phyloP scores from a whole-genome alignment of 1,140 invertebrate species.

The Heliconius congener region DNA sequence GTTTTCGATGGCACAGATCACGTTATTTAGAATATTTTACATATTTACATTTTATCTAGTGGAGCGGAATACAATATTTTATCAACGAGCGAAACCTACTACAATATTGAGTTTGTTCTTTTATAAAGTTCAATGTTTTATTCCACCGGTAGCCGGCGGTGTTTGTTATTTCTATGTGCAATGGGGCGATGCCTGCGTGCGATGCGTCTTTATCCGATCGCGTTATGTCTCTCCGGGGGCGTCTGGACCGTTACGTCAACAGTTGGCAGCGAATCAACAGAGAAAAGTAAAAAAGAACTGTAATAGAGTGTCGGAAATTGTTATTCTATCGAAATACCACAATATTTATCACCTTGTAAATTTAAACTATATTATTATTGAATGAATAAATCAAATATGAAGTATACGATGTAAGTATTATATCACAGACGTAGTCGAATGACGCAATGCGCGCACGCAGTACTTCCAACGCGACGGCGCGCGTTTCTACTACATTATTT shows the following conservation, averaged over 20 bases:
- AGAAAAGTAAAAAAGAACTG: neutral
- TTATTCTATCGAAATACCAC: neutral
- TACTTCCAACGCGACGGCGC: constrained; percentile 67
- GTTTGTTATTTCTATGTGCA: constrained; percentile 76
- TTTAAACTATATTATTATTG: neutral
- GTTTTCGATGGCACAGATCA: constrained; percentile 79
- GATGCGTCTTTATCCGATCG: constrained; percentile 48
- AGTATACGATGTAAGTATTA: constrained; percentile 24
- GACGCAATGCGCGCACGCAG: constrained; percentile 47
- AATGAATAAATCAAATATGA: neutral
- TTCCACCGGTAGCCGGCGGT: constrained; percentile 77
- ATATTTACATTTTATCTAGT: constrained; percentile 81
- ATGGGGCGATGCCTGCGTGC: constrained; percentile 66
- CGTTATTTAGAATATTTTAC: constrained; percentile 80
- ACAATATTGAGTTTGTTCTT: constrained; percentile 80
- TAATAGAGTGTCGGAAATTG: neutral
- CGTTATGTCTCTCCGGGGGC: constrained; percentile 45
- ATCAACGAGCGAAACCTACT: constrained; percentile 78
- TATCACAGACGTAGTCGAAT: constrained; percentile 11
- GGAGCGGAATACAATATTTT: constrained; percentile 81
- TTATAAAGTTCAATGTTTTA: constrained; percentile 78
- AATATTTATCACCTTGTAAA: neutral
- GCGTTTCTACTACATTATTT: constrained; percentile 78
- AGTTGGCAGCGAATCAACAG: neutral
- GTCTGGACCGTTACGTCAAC: constrained; percentile 41